Conservation (phyloP, 2,113 vertebrate genomes). For the Gopherus flavomarginatus region DNA sequence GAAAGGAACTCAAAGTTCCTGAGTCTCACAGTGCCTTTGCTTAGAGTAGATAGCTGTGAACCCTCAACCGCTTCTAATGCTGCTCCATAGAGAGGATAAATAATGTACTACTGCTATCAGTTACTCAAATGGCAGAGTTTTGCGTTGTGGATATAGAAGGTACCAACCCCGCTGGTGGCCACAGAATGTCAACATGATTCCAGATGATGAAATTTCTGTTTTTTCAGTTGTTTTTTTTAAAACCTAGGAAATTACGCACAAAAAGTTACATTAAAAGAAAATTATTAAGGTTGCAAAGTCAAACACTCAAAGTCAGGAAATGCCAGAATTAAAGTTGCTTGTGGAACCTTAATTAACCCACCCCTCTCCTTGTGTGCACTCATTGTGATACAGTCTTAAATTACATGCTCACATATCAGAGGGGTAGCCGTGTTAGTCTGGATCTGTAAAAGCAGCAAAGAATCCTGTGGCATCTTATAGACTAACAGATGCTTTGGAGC, state of each 20-base stretch:
- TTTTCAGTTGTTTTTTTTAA: not conserved
- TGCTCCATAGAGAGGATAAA: not conserved
- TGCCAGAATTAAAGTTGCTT: not conserved
- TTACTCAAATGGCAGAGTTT: not conserved
- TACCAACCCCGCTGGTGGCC: too few species aligned
- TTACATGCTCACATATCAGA: not conserved
- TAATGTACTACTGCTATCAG: not conserved
- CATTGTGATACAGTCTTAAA: not conserved
- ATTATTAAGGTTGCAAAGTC: not conserved
- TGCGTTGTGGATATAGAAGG: not conserved
- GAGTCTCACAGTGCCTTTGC: not conserved
- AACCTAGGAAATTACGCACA: not conserved
- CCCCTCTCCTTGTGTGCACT: not conserved
- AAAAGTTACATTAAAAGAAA: not conserved
- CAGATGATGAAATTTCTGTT: not conserved
- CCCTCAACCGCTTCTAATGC: not conserved
- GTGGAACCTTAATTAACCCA: not conserved
- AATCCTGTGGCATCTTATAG: too few species aligned
- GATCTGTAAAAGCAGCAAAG: too few species aligned
- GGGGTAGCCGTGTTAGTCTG: too few species aligned
- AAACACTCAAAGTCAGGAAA: not conserved
- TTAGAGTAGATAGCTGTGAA: not conserved
- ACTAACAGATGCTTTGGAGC: too few species aligned
- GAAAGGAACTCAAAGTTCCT: not conserved
- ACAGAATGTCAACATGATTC: not conserved